Evolutionary conservation across 2,113 vertebrate species (phyloP), one percentile per base, ranked within the genome.

Genomic region (Sinocyclocheilus rhinocerous): DNA sequence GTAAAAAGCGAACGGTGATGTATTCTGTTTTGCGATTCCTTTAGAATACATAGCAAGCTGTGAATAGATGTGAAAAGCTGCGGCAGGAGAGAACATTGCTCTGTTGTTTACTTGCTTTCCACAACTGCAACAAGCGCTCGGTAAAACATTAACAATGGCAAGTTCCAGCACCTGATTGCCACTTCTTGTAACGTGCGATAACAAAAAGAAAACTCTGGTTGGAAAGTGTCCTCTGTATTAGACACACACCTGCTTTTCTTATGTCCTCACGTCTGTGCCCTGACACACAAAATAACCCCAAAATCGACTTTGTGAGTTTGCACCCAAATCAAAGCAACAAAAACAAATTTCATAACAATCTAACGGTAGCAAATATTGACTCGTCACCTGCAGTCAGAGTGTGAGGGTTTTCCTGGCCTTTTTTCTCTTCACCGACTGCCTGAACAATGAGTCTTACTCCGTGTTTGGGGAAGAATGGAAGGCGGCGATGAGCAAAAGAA

Each of bases 391-490:
- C 33, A 63, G 36, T 73, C 50, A 16, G 45, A 55, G 42, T 77
- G 29, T 36, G 45, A 12, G n/a, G n/a, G 50, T 24, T 29, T 9
- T 16, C 48, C 69, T 50, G 18, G 24, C 52, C 39, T 29, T 9
- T n/a, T 59, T 85, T 78, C 52, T n/a, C 63, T 77, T 45, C 24
- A 16, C 63, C 20, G 36, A 29, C 65, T 67, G 76, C 77, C 36
- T 20, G 88, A 92, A 90, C 90, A 89, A 88, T 86, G 87, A 78
- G 63, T 85, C 91, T 91, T 90, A 90, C 90, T 92, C 86, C 89
- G 86, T 84, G 84, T 92, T 92, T 91, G 67, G 89, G 88, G 45
- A 84, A 86, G 83, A 91, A 91, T 90, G 87, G 84, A 87, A 87
- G 84, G 84, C 88, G 89, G 90, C 90, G 75, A 89, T 90, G 90